phyloP scores from a whole-genome alignment of 1,140 invertebrate species.

The Panulirus ornatus region DNA sequence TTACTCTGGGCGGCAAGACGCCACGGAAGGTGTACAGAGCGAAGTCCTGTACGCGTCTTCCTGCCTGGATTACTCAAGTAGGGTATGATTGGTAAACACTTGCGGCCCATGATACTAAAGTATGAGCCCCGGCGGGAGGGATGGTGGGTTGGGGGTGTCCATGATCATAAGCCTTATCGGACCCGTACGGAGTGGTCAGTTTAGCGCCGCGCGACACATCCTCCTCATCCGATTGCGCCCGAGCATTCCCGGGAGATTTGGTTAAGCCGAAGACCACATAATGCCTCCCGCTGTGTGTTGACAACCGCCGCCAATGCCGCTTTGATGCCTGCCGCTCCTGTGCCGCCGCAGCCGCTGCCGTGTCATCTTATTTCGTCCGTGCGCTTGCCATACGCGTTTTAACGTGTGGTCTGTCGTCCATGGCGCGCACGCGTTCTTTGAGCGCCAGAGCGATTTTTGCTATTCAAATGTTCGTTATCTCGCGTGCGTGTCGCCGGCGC shows the following conservation, averaged over 20 bases:
- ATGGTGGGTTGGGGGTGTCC: no score
- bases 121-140: no score
- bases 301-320: conserved; percentile 42
- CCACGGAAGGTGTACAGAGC: background rate
- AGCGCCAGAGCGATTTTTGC: no score
- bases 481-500: no score
- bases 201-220: background rate
- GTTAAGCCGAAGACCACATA: conserved; percentile 62
- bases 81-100: conserved; percentile 36
- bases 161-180: background rate
- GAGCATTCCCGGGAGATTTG: conserved; percentile 54
- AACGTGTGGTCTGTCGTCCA: no score
- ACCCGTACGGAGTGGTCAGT: background rate
- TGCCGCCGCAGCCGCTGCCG: background rate
- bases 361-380: no score
- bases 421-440: no score
- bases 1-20: no score
- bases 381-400: no score
- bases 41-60: conserved; percentile 19
- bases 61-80: background rate
- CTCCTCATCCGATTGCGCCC: conserved; percentile 29
- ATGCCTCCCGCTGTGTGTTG: conserved; percentile 58
- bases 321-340: conserved; percentile 27
- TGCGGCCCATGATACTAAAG: conserved; percentile 16
- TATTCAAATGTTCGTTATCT: no score